Percentiles rank a stretch among this genome's conserved stretches.
These are phyloP conservation scores for Harpagoxenus sublaevis DNA, from an alignment of 2,888 invertebrate genomes.

Conservation along the genomic window DNA sequence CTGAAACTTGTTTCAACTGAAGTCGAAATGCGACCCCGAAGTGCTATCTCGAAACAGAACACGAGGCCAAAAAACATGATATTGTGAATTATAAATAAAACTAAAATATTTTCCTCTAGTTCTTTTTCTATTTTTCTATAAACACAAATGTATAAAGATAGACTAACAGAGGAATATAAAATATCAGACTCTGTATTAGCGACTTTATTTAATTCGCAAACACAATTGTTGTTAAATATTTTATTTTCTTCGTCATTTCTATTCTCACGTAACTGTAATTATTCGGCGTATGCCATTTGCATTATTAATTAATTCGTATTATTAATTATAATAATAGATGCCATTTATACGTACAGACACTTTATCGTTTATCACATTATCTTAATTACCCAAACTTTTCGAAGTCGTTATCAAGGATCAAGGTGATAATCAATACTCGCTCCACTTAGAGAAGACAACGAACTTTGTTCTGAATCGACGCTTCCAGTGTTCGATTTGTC, in stretches of 20 bases:
- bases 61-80: background rate
- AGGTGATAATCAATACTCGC: constrained; percentile 72
- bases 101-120: background rate
- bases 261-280: background rate
- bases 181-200: background rate
- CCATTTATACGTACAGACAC: background rate
- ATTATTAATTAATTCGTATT: too few relatives aligned
- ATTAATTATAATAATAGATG: background rate
- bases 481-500: constrained; percentile 39
- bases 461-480: constrained; percentile 58
- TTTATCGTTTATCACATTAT: background rate
- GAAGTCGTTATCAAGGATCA: constrained; percentile 68
- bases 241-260: background rate
- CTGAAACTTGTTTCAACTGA: constrained; percentile 23
- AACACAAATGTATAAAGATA: background rate
- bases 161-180: background rate
- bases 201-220: background rate
- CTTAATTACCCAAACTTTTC: constrained; percentile 36
- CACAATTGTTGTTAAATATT: background rate
- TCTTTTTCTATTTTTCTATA: background rate
- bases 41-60: background rate
- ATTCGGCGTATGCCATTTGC: background rate
- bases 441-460: constrained; percentile 67
- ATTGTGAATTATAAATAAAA: constrained; percentile 23
- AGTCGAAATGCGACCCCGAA: background rate